phyloP scores from a whole-genome alignment of 2,797 vertebrate species.

The Netta rufina region DNA sequence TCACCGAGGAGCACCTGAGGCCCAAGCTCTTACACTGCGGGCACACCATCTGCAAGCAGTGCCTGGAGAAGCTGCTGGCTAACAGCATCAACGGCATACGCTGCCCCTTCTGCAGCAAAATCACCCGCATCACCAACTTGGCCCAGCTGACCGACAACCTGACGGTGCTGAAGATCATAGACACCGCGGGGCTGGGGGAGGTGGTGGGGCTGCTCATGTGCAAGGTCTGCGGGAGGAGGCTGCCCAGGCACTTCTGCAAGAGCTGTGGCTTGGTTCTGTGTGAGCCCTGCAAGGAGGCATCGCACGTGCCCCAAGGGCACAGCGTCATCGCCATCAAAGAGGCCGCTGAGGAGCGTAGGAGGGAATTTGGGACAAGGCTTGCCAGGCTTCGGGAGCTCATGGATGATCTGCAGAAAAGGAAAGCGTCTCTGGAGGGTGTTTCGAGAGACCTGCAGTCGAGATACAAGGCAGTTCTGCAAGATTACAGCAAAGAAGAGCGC shows the following conservation, averaged over 20 bases:
- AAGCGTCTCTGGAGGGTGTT: slow-evolving; percentile 86
- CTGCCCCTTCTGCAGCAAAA: slow-evolving; percentile 96
- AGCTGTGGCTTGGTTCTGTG: slow-evolving; percentile 88
- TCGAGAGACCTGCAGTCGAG: slow-evolving; percentile 86
- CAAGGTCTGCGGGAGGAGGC: slow-evolving; percentile 87
- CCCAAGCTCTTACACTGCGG: slow-evolving; percentile 96
- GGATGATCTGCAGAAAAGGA: slow-evolving; percentile 90
- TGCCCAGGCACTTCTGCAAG: slow-evolving; percentile 91
- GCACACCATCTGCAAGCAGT: slow-evolving; percentile 94
- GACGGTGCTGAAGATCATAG: slow-evolving; percentile 95
- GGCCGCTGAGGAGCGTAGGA: slow-evolving; percentile 90
- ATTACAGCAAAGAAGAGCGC: slow-evolving; percentile 89
- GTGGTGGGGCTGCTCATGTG: slow-evolving; percentile 90
- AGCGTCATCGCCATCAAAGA: slow-evolving; percentile 84
- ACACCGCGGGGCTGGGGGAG: slow-evolving; percentile 86
- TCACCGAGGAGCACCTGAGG: slow-evolving; percentile 90
- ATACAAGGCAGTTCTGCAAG: slow-evolving; percentile 90
- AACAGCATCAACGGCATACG: slow-evolving; percentile 95
- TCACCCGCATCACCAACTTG: slow-evolving; percentile 91
- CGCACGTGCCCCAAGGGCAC: slow-evolving; percentile 85
- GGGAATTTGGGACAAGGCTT: slow-evolving; percentile 86
- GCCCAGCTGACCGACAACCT: slow-evolving; percentile 94
- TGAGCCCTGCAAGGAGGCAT: slow-evolving; percentile 86
- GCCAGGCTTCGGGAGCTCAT: slow-evolving; percentile 85
- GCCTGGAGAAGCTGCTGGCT: slow-evolving; percentile 94